These are phyloP conservation scores for Mus minutoides DNA, from an alignment of 2,797 vertebrate species.

Conservation along the genomic window DNA sequence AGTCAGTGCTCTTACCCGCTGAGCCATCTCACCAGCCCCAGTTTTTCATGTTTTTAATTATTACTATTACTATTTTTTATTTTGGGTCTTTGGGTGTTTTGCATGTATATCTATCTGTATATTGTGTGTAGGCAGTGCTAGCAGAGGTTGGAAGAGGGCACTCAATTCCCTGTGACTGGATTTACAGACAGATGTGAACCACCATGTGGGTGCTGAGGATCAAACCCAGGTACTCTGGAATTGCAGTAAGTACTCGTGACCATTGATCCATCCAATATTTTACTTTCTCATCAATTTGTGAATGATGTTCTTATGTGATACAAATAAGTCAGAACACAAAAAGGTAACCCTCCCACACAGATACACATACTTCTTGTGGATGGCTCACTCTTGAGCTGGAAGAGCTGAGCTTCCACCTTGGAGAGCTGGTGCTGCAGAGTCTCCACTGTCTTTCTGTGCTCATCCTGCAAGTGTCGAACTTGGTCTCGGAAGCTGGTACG, in stretches of 20 bases:
- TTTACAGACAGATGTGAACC: neutral
- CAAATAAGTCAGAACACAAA: neutral
- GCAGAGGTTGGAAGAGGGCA: neutral
- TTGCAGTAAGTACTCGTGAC: too few relatives aligned
- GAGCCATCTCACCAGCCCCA: too few relatives aligned
- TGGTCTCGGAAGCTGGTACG: conserved; percentile 93
- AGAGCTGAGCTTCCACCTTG: conserved; percentile 94
- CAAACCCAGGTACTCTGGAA: neutral
- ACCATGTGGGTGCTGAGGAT: neutral
- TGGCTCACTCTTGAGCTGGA: conserved; percentile 92
- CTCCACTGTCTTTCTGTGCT: conserved; percentile 94
- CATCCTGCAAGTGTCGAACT: conserved; percentile 93
- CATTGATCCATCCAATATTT: neutral
- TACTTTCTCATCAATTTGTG: neutral
- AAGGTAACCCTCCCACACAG: neutral
- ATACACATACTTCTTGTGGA: conserved; percentile 88
- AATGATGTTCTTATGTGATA: conserved; percentile 5
- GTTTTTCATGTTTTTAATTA: neutral
- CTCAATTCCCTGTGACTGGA: neutral
- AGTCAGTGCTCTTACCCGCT: too few relatives aligned
- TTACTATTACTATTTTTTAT: neutral
- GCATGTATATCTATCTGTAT: too few relatives aligned
- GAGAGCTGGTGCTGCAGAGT: conserved; percentile 94
- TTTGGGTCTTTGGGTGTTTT: neutral
- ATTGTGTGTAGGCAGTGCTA: neutral